phyloP scores from a whole-genome alignment of 2,113 vertebrate genomes.

The Pica pica region DNA sequence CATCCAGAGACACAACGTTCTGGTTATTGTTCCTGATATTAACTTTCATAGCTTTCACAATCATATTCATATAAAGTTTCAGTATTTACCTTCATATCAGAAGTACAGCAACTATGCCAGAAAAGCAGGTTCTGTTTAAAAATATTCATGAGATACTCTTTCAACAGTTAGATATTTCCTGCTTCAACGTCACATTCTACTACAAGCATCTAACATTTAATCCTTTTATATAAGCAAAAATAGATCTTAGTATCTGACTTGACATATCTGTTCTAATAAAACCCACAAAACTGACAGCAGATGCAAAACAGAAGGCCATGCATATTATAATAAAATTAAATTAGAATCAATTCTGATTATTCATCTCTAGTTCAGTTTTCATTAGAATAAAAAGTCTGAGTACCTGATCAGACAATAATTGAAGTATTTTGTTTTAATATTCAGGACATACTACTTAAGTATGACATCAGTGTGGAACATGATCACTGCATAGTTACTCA shows the following conservation, averaged over 20 bases:
- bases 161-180: not conserved
- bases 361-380: not conserved
- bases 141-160: not conserved
- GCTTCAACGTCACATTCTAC: not conserved
- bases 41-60: not conserved
- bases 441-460: not conserved
- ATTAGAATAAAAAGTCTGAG: not conserved
- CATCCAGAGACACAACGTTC: not conserved
- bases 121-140: slow-evolving; percentile 11
- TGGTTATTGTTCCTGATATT: not conserved
- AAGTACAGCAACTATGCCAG: not conserved
- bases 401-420: not conserved
- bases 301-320: slow-evolving; percentile 12
- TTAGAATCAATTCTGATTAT: slow-evolving; percentile 15
- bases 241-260: not conserved
- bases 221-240: slow-evolving; percentile 14
- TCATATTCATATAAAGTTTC: not conserved
- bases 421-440: not conserved
- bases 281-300: slow-evolving; percentile 27
- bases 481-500: not conserved
- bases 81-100: not conserved
- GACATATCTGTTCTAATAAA: slow-evolving; percentile 4
- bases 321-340: slow-evolving; percentile 11
- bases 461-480: not conserved
- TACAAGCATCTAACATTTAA: not conserved